These are phyloP conservation scores for Centruroides sculpturatus DNA, from an alignment of 1,140 invertebrate species.

Conservation along the genomic window DNA sequence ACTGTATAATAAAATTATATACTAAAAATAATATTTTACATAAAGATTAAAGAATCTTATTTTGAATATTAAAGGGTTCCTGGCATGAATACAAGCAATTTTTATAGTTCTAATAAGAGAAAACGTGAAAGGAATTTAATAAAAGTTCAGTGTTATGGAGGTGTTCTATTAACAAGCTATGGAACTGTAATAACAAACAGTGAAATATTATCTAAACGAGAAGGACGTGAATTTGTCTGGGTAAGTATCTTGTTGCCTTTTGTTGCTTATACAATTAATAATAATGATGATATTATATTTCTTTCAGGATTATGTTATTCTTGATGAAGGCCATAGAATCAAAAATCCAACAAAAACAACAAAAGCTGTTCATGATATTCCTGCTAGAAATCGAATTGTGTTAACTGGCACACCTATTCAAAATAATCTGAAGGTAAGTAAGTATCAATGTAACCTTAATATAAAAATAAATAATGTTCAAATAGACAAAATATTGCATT, in stretches of 20 bases:
- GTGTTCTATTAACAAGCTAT: conserved; percentile 22
- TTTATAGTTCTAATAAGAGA: conserved; percentile 27
- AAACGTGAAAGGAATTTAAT: conserved; percentile 24
- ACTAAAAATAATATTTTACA: too few species aligned
- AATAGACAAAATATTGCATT: too few species aligned
- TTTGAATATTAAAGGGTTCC: conserved; percentile 26
- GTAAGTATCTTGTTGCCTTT: conserved; percentile 3
- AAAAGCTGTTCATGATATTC: conserved; percentile 30
- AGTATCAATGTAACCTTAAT: neutral
- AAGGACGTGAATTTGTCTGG: conserved; percentile 14
- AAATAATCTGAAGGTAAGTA: conserved; percentile 33
- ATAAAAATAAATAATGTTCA: too few species aligned
- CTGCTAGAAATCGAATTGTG: conserved; percentile 29
- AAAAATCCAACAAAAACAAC: conserved; percentile 37
- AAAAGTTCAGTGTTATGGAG: conserved; percentile 24
- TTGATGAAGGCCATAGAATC: conserved; percentile 39
- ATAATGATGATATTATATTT: neutral
- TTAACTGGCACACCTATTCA: conserved; percentile 36
- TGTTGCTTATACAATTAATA: neutral
- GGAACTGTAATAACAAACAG: conserved; percentile 22
- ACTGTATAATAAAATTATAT: too few species aligned
- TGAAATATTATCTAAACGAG: conserved; percentile 20
- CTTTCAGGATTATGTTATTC: conserved; percentile 28
- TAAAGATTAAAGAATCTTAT: neutral
- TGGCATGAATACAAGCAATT: conserved; percentile 25